Conservation (phyloP, 2,888 invertebrate species). For the Drosophila maculinotata region DNA sequence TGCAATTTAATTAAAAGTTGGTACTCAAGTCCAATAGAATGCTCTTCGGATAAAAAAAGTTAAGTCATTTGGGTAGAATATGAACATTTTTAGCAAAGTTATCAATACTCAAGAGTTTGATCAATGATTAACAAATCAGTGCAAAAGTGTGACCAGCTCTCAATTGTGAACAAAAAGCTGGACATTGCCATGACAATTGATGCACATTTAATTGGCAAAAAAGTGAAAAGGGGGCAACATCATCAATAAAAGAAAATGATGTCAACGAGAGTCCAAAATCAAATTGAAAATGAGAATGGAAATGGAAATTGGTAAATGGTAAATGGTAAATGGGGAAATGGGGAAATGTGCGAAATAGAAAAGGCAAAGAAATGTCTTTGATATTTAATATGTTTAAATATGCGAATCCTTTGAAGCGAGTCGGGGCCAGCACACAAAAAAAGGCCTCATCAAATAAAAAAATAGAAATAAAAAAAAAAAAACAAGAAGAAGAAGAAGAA, state of each 20-base stretch:
- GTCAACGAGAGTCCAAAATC: conserved; percentile 35
- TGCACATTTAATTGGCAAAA: conserved; percentile 73
- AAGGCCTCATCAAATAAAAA: conserved; percentile 23
- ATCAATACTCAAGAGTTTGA: too few relatives aligned
- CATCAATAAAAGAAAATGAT: conserved; percentile 34
- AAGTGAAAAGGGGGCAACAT: conserved; percentile 5
- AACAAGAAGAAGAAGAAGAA: background rate
- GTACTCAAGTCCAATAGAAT: too few relatives aligned
- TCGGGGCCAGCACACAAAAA: conserved; percentile 22
- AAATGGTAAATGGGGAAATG: conserved; percentile 2
- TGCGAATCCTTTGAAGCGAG: conserved; percentile 79
- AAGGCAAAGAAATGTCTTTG: conserved; percentile 70
- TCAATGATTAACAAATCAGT: background rate
- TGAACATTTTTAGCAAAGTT: too few relatives aligned
- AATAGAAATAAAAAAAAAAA: background rate
- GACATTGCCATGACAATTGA: conserved; percentile 61
- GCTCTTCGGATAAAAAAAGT: too few relatives aligned
- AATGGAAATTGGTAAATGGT: conserved; percentile 38
- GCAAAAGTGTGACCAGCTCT: background rate
- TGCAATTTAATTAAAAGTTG: too few relatives aligned
- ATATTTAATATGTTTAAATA: conserved; percentile 80
- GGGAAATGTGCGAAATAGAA: conserved; percentile 19
- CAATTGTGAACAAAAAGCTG: background rate
- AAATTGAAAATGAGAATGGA: conserved; percentile 39
- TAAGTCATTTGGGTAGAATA: too few relatives aligned